Base-by-base conservation (phyloP, 1,140 invertebrate species). In the Trinorchestia longiramus region DNA sequence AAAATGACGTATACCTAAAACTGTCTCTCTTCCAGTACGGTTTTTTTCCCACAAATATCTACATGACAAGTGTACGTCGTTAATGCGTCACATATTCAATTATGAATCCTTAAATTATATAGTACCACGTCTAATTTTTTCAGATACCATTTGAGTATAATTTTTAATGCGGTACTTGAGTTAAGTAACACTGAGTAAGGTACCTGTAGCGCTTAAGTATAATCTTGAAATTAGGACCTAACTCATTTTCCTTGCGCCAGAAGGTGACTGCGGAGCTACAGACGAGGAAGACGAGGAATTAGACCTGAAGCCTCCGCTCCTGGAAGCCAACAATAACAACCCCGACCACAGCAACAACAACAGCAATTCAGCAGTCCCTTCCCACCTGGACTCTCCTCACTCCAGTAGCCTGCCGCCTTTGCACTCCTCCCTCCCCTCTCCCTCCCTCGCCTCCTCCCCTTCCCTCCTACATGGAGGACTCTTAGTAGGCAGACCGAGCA, bases 271-370 rank as follows among this genome's bases (percentile, higher is more conserved):
- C 43, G 92, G 92, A 40, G 92, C 44, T 8, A 94, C 92, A 8
- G 92, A 94, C 44, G 92, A 94, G 44, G 92, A 94, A 40, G 92
- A 94, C 44, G 92, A 94, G 19, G 92, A 94, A 40, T 36, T 94
- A 44, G 92, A 94, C 92, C 92, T 94, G 40, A 94, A 94, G 44
- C 92, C 92, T 4, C 92, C 92, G 3, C 44, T 94, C 36, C 44
- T 94, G 43, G 92, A 94, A 40, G 92, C 92, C 43, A 94, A 94
- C 92, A 94, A 94, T 44, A 94, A 94, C 92, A 94, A 94, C 44
- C 92, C 92, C 17, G 92, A 94, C 44, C 92, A 94, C 92, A 94
- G 92, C 44, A 94, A 94, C 92, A 94, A 94, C 44, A 94, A 94
- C 44, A 45, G 43, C 92, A 94, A 44, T 19, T 45, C 92, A 0